Base-by-base conservation (phyloP, 2,797 vertebrate genomes). In the Tauraco hartlaubi region DNA sequence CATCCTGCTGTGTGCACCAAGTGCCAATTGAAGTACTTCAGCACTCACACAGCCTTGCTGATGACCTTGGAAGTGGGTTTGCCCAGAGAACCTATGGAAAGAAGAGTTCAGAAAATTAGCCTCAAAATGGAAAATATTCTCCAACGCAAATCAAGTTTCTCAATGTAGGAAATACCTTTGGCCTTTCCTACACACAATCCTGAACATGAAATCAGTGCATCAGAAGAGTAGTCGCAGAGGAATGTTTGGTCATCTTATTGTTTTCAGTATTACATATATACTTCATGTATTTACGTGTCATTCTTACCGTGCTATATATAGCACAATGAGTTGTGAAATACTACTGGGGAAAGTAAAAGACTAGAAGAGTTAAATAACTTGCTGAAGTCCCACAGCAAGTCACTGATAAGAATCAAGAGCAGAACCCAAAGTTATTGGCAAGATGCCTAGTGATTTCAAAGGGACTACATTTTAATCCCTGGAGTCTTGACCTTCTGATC, bases 391-490 rank as follows among this genome's bases (percentile, higher is more conserved):
- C 72, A 73, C 52, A 72, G 48, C 54, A 74, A 94, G 61, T 49
- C 9, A 2, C n/a, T 55, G 52, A 62, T 62, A 79, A 88, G 23
- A 78, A 77, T 83, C 76, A 84, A 75, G 90, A 81, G 66, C 69
- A 62, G 37, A 84, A 94, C 52, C 44, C 73, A 78, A 85, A 85
- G 16, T 35, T 79, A 84, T 14, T 84, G 85, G 79, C 87, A 91
- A 63, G 44, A 90, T 55, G 90, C 92, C 87, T 91, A 94, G 83
- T 19, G 4, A 56, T 96, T 96, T 96, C 89, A 95, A 90, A 91
- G 43, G 26, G 63, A 83, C 59, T 28, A 43, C 62, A 61, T 11
- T 69, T 81, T 84, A 92, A 78, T 91, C 88, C 82, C 77, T 14
- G 7, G 66, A 62, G 83, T 35, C 71, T 22, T 85, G 79, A 94